Evolutionary conservation across 2,888 invertebrate genomes (phyloP).

Genomic region (Nephrotoma appendiculata): DNA sequence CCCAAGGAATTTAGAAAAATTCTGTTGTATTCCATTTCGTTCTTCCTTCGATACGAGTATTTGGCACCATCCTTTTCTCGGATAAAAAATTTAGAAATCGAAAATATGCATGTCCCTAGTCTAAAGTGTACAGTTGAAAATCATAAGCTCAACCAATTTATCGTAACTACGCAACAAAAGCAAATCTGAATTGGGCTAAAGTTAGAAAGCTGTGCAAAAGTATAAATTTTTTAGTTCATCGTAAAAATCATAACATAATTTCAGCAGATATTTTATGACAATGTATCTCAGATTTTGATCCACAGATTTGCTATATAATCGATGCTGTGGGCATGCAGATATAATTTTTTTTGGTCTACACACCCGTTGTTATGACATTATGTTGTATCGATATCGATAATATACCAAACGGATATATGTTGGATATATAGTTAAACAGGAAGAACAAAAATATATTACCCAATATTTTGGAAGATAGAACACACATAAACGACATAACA

Average conservation of each 20-base stretch:
- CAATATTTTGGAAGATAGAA: neutral
- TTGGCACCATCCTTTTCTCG: too few relatives aligned
- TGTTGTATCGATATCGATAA: neutral
- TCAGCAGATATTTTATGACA: neutral
- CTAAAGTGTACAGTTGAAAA: too few relatives aligned
- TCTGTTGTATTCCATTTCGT: too few relatives aligned
- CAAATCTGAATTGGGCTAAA: too few relatives aligned
- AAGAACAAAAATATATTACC: neutral
- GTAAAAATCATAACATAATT: neutral
- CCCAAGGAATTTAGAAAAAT: too few relatives aligned
- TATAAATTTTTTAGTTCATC: too few relatives aligned
- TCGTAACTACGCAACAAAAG: too few relatives aligned
- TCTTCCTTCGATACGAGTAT: too few relatives aligned
- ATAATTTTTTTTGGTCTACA: neutral
- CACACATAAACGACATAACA: neutral
- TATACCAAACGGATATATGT: neutral
- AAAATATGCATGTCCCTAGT: too few relatives aligned
- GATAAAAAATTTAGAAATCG: too few relatives aligned
- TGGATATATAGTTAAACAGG: neutral
- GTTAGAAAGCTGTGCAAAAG: too few relatives aligned
- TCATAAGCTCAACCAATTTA: too few relatives aligned
- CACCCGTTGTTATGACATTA: neutral
- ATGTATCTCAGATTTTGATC: neutral
- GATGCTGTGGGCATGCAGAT: neutral
- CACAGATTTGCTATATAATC: neutral